Evolutionary conservation across 2,113 vertebrate genomes (phyloP).

Genomic region (Datnioides undecimradiatus): DNA sequence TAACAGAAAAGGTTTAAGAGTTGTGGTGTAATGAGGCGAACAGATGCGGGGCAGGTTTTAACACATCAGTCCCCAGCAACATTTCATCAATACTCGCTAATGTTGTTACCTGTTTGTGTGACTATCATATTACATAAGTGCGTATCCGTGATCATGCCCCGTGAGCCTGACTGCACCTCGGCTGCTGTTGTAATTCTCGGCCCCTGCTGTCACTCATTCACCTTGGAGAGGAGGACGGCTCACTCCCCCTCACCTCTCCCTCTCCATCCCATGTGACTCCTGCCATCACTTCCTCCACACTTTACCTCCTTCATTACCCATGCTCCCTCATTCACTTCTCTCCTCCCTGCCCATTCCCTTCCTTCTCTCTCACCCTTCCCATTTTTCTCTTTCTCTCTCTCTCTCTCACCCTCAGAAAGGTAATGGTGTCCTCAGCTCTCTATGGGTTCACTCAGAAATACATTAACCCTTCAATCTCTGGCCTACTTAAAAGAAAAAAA

Average conservation of each 20-base stretch:
- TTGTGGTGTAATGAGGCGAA: not conserved
- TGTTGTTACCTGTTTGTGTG: conserved; percentile 5
- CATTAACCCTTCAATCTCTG: conserved; percentile 71
- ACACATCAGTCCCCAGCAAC: not conserved
- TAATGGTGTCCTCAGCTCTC: conserved; percentile 70
- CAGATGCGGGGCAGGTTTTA: not conserved
- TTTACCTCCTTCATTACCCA: conserved; percentile 18
- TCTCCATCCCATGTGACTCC: conserved; percentile 16
- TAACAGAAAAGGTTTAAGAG: not conserved
- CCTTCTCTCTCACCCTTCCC: conserved; percentile 4
- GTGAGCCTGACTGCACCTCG: conserved; percentile 1
- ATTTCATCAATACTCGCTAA: not conserved
- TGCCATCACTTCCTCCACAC: conserved; percentile 35
- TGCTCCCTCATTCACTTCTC: conserved; percentile 14
- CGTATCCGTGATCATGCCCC: not conserved
- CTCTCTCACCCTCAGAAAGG: conserved; percentile 18
- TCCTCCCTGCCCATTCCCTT: not conserved
- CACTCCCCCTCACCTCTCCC: conserved; percentile 7
- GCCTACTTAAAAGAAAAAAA: conserved; percentile 63
- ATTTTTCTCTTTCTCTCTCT: conserved; percentile 12
- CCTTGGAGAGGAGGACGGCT: conserved; percentile 50
- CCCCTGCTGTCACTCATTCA: conserved; percentile 42
- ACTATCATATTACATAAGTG: conserved; percentile 5
- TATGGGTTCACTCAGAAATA: conserved; percentile 68
- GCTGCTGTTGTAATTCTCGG: conserved; percentile 37